phyloP scores from a whole-genome alignment of 2,888 invertebrate species.

The Villa cingulata region DNA sequence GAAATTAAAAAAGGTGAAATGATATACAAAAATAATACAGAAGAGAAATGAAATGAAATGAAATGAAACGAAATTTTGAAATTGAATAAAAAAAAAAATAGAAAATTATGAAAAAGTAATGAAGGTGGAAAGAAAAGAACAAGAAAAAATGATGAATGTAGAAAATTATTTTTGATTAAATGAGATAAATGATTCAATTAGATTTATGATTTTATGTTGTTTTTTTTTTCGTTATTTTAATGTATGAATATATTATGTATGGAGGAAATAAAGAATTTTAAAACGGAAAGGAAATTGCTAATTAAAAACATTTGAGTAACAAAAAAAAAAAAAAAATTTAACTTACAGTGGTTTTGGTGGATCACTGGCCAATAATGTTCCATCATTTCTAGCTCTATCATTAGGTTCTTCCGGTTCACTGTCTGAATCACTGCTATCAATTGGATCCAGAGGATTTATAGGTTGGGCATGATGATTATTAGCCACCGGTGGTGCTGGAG shows the following conservation, averaged over 20 bases:
- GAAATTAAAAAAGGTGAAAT: constrained; percentile 1
- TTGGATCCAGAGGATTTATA: constrained; percentile 48
- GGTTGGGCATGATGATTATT: constrained; percentile 36
- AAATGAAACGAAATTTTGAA: constrained; percentile 15
- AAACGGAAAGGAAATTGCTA: not conserved
- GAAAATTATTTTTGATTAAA: not conserved
- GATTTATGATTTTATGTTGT: too few species aligned
- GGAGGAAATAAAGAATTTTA: not conserved
- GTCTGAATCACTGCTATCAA: constrained; percentile 65
- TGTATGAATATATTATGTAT: too few species aligned
- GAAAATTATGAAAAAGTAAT: constrained; percentile 6
- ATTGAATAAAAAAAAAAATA: not conserved
- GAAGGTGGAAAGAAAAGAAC: constrained; percentile 6
- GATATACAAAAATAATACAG: not conserved
- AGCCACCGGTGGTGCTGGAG: constrained; percentile 29
- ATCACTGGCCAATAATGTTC: constrained; percentile 88
- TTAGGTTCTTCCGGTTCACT: constrained; percentile 71
- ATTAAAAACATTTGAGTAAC: not conserved
- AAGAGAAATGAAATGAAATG: not conserved
- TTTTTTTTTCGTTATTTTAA: not conserved
- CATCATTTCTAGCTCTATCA: constrained; percentile 74
- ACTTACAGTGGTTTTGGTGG: constrained; percentile 93
- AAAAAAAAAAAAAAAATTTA: constrained; percentile 9
- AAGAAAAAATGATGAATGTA: constrained; percentile 1
- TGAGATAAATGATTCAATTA: constrained; percentile 1